Evolutionary conservation across 2,888 invertebrate species (phyloP), one percentile per base, ranked within the genome.

Genomic region (Actias luna): DNA sequence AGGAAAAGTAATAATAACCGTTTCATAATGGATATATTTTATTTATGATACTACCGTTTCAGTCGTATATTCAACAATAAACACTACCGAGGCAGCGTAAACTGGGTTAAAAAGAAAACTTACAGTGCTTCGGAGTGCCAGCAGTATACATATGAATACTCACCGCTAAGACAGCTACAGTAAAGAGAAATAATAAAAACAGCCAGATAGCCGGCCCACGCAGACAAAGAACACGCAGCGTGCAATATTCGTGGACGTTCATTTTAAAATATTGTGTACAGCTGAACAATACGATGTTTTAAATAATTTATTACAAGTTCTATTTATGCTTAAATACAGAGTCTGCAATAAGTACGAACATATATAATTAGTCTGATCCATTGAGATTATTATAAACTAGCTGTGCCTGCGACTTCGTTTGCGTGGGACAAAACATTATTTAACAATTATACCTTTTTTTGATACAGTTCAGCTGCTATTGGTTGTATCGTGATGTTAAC

Each of bases 181-280:
- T 29, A 42, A 58, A 58, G 61, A 33, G 57, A 29, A 29, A 33
- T 50, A 62, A 62, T 36, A 64, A 66, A 74, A 67, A 67, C 68
- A 68, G 70, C 64, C 73, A 67, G 69, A 74, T 72, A 70, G 71
- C 67, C 57, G 59, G 60, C 66, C 63, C 64, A 65, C 63, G 66
- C 66, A 61, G 63, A 66, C 64, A 66, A 58, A 65, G 62, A 68
- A 60, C 61, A 35, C 66, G 71, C 71, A 74, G 76, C 71, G 75
- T 78, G 77, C 78, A 82, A 80, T 79, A 79, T 80, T 78, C 74
- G 69, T 66, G 60, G 68, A 66, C n/a, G 57, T 61, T 39, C 31
- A 42, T 31, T 42, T 22, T 16, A 62, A 29, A 57, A 61, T 22
- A 61, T 39, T 36, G 14, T 5, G 31, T 27, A 31, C 16, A 16